These are phyloP conservation scores for Nixonia krombeini DNA, from an alignment of 1,140 invertebrate species.

Conservation along the genomic window DNA sequence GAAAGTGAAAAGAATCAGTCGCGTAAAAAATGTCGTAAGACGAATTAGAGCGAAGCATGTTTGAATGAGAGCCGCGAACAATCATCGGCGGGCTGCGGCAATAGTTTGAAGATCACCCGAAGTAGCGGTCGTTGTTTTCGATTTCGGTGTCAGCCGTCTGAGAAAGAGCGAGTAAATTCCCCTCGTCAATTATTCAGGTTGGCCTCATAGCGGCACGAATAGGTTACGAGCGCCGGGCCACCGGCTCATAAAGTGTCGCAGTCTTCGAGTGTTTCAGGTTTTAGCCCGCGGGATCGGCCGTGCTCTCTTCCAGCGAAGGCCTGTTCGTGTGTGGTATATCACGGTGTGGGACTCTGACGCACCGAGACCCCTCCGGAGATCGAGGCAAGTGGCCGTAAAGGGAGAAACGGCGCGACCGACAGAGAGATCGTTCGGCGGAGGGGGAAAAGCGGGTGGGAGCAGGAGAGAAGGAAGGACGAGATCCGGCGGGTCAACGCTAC, in stretches of 20 bases:
- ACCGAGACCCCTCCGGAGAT: neutral
- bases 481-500: constrained; percentile 29
- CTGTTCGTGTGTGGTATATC: constrained; percentile 38
- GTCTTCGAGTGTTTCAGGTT: constrained; percentile 57
- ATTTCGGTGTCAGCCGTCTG: too few relatives aligned
- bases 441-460: constrained; percentile 13
- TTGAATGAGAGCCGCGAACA: too few relatives aligned
- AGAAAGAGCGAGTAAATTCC: too few relatives aligned
- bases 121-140: too few relatives aligned
- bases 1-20: too few relatives aligned
- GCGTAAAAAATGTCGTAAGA: too few relatives aligned
- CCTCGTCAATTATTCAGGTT: constrained; percentile 38
- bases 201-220: constrained; percentile 22
- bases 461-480: constrained; percentile 16
- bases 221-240: constrained; percentile 25
- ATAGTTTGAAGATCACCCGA: too few relatives aligned
- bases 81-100: too few relatives aligned
- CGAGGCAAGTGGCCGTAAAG: neutral
- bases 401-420: neutral
- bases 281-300: constrained; percentile 31
- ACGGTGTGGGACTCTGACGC: constrained; percentile 2
- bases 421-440: too few relatives aligned
- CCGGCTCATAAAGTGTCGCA: constrained; percentile 50
- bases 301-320: constrained; percentile 4
- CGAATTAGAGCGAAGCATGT: too few relatives aligned